phyloP scores from a whole-genome alignment of 1,140 invertebrate genomes.

The Plectrocnemia conspersa region DNA sequence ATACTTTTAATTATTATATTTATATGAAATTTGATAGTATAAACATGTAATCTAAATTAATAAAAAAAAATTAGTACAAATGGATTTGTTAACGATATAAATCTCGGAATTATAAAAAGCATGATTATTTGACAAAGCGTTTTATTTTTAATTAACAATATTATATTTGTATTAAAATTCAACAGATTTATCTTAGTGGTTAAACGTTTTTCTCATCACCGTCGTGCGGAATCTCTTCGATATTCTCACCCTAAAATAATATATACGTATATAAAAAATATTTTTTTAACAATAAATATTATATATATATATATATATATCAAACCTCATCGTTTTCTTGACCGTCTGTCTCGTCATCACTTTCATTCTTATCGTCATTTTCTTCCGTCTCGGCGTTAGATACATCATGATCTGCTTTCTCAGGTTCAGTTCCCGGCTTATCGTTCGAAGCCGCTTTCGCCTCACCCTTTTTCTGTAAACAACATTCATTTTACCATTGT shows the following conservation, averaged over 20 bases:
- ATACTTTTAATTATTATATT: background rate
- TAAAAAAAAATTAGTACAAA: conserved; percentile 3
- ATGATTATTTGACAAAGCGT: background rate
- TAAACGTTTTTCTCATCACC: conserved; percentile 35
- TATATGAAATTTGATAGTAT: background rate
- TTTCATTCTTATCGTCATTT: conserved; percentile 34
- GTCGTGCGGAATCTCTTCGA: conserved; percentile 27
- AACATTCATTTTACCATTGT: no score
- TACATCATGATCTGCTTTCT: conserved; percentile 28
- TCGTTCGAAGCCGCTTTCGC: conserved; percentile 28
- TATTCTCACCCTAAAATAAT: conserved; percentile 27
- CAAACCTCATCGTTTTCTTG: conserved; percentile 31
- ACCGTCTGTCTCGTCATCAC: conserved; percentile 31
- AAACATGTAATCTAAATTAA: background rate
- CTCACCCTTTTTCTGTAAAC: conserved; percentile 31
- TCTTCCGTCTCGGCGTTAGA: conserved; percentile 28
- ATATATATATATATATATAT: background rate
- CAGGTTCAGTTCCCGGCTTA: conserved; percentile 24
- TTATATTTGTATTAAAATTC: no score
- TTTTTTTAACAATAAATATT: background rate
- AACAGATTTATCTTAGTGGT: background rate
- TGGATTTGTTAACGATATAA: background rate
- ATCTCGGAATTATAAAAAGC: background rate
- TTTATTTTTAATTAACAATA: conserved; percentile 17
- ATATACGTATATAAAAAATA: conserved; percentile 9